Evolutionary conservation across 92 coral and sea anemone species (phyloP).

Genomic region (Muricea muricata): DNA sequence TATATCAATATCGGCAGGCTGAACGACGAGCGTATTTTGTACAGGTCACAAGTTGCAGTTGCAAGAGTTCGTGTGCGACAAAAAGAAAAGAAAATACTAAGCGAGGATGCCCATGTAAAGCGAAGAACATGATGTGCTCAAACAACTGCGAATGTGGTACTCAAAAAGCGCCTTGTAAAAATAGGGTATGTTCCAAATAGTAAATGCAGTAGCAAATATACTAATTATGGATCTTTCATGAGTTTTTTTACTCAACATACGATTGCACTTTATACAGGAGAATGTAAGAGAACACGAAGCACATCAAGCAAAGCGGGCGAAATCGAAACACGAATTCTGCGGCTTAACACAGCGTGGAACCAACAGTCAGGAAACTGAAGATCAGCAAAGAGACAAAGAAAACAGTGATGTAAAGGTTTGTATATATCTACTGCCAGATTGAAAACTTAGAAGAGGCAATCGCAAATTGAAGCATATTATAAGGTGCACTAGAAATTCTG

Average conservation of each 20-base stretch:
- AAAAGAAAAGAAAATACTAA: conserved; percentile 25
- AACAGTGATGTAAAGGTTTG: conserved; percentile 1
- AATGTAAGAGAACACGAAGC: background rate
- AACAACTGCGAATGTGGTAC: conserved; percentile 26
- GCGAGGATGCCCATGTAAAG: conserved; percentile 35
- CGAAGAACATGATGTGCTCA: conserved; percentile 10
- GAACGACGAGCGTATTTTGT: too few relatives aligned
- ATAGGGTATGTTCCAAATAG: background rate
- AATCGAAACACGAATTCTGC: too few relatives aligned
- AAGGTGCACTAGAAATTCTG: too few relatives aligned
- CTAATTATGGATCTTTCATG: background rate
- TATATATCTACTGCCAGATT: too few relatives aligned
- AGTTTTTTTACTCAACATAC: background rate
- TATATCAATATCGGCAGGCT: too few relatives aligned
- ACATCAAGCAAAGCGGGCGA: background rate
- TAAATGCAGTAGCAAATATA: too few relatives aligned
- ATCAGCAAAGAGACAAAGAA: background rate
- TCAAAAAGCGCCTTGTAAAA: conserved; percentile 18
- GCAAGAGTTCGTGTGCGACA: conserved; percentile 29
- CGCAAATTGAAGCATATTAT: too few relatives aligned
- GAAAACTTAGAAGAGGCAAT: too few relatives aligned
- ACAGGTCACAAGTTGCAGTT: conserved; percentile 12
- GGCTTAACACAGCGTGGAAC: background rate
- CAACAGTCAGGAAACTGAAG: background rate
- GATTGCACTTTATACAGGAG: background rate